Base-by-base conservation (phyloP, 2,797 vertebrate species). In the Phaenicophaeus curvirostris region DNA sequence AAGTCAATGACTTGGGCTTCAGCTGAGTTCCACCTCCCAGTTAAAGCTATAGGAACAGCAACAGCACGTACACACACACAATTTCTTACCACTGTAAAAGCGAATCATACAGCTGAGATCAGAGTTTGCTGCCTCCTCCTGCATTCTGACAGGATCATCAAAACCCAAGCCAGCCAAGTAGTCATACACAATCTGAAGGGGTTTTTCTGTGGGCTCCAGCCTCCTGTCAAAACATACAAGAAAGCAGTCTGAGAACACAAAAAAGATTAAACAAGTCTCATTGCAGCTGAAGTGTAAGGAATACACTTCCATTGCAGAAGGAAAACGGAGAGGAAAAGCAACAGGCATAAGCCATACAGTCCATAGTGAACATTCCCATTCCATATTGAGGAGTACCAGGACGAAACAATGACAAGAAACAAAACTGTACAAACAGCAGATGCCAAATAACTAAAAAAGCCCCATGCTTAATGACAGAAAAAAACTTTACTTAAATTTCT, bases 101-200 rank as follows among this genome's bases (percentile, higher is more conserved):
- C 99, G 98, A 82, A 99, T 98, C 99, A 99, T 98, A 95, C 99
- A 99, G 98, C 99, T 99, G 83, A 99, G 99, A 97, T 99, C 99
- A 28, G 99, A 98, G 96, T 99, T 98, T 86, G 99, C 98, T 6
- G 99, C 99, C 96, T 99, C 99, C 61, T 99, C 98, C 96, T 99
- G 99, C 85, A 99, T 97, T 67, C 99, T 98, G 44, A 97, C 90
- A 27, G 98, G 98, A 95, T 99, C 99, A 20, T 98, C 94, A 44
- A 99, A 99, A 67, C 99, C 99, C 97, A 99, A 95, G 8, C 98
- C 97, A 44, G 98, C 92, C 96, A 99, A 98, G 98, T 99, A 99
- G 96, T 99, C 98, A 59, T 99, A 99, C 78, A 99, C 98, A 94
- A 99, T 99, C 96, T 99, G 98, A 89, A 99, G 98, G 24, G 99